phyloP scores from a whole-genome alignment of 2,797 vertebrate genomes.

The Muraenolepis orangiensis region DNA sequence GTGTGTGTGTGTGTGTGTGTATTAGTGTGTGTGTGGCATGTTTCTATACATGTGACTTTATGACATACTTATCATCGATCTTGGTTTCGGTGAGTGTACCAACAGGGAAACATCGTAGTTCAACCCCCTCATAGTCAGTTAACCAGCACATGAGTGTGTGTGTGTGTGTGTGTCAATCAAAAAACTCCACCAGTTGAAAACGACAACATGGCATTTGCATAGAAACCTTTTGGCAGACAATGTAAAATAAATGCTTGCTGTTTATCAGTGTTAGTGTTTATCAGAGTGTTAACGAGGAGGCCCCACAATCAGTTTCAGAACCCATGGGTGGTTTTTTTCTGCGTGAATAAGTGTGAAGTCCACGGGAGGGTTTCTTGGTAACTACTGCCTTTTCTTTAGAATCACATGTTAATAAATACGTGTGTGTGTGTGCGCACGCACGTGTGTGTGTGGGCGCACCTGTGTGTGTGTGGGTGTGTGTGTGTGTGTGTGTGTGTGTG shows the following conservation, averaged over 20 bases:
- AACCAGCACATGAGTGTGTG: not conserved
- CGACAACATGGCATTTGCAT: not conserved
- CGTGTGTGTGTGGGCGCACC: no score
- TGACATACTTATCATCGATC: not conserved
- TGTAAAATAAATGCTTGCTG: not conserved
- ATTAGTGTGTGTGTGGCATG: not conserved
- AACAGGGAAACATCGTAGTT: not conserved
- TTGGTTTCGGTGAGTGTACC: not conserved
- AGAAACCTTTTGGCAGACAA: not conserved
- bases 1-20: not conserved
- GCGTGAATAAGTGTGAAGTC: no score
- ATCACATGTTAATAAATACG: not conserved
- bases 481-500: no score
- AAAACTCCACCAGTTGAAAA: not conserved
- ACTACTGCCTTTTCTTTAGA: not conserved
- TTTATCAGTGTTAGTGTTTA: not conserved
- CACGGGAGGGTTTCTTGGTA: no score
- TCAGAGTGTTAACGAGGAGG: no score
- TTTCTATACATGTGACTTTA: not conserved
- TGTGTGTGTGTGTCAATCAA: not conserved
- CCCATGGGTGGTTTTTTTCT: no score
- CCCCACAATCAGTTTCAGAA: not conserved
- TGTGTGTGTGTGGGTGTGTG: no score
- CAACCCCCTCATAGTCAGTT: not conserved
- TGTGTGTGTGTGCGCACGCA: constrained; percentile 3